Percentiles rank a stretch among this genome's conserved stretches.
Conservation (phyloP, 2,888 invertebrate species). For the Melipona beecheii region DNA sequence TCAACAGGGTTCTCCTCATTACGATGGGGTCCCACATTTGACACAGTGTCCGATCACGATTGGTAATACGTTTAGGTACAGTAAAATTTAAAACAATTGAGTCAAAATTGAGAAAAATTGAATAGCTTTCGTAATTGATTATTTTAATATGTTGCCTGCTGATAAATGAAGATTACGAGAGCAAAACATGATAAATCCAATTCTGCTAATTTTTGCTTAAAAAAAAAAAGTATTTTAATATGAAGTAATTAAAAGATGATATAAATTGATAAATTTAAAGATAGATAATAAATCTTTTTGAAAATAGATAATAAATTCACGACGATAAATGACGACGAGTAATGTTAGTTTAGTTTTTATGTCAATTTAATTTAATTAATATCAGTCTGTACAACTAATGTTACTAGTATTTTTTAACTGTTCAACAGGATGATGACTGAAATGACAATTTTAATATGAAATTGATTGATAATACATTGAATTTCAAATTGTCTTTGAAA, state of each 20-base stretch:
- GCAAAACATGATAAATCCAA: not conserved
- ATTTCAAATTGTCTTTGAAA: not conserved
- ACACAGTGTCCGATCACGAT: conserved; percentile 95
- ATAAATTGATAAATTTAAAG: not conserved
- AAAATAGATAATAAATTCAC: not conserved
- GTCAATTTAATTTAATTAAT: not conserved
- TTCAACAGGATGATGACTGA: too few species aligned
- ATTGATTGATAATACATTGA: not conserved
- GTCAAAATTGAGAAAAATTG: not conserved
- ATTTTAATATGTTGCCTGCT: not conserved
- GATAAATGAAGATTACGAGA: not conserved
- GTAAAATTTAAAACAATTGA: not conserved
- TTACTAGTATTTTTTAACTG: not conserved
- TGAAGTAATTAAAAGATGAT: not conserved
- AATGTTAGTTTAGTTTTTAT: not conserved
- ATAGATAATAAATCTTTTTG: not conserved
- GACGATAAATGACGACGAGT: not conserved
- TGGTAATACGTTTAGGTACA: conserved; percentile 91
- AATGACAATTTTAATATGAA: too few species aligned
- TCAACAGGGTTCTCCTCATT: conserved; percentile 92
- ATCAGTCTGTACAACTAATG: not conserved
- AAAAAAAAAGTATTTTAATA: not conserved
- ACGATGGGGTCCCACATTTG: conserved; percentile 94
- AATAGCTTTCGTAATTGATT: not conserved
- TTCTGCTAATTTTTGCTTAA: too few species aligned